These are phyloP conservation scores for Chelonia mydas DNA, from an alignment of 2,797 vertebrate species.

Conservation along the genomic window DNA sequence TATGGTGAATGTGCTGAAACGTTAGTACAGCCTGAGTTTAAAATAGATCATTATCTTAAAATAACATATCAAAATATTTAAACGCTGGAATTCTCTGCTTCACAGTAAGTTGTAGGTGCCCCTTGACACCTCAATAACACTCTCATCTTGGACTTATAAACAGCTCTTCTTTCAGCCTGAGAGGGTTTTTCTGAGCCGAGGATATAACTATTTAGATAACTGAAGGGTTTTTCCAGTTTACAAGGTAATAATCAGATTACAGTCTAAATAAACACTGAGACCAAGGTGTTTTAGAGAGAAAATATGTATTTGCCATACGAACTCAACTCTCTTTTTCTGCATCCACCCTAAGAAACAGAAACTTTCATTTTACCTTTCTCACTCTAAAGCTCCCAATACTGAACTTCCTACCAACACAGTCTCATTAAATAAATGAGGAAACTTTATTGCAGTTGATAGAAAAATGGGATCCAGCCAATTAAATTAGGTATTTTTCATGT, in stretches of 20 bases:
- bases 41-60: conserved; percentile 33
- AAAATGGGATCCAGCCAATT: not conserved
- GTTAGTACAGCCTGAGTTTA: not conserved
- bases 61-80: conserved; percentile 69
- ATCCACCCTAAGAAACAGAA: conserved; percentile 23
- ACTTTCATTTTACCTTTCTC: conserved; percentile 17
- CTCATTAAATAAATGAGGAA: conserved; percentile 67
- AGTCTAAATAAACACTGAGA: conserved; percentile 25
- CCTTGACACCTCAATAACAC: conserved; percentile 70
- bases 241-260: conserved; percentile 53
- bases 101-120: conserved; percentile 67
- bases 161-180: conserved; percentile 65
- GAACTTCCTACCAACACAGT: conserved; percentile 59
- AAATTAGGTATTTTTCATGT: conserved; percentile 62
- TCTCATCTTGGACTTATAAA: conserved; percentile 74
- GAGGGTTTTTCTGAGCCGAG: conserved; percentile 54
- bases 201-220: conserved; percentile 48
- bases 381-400: conserved; percentile 38
- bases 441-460: conserved; percentile 39
- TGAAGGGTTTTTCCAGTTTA: conserved; percentile 36
- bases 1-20: not conserved
- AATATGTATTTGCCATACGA: not conserved
- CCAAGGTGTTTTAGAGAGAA: not conserved
- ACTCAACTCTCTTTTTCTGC: not conserved
- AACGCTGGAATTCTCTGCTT: conserved; percentile 60